Evolutionary conservation across 1,140 invertebrate genomes (phyloP), one percentile per base, ranked within the genome.

Genomic region (Carcinoscorpius rotundicauda): DNA sequence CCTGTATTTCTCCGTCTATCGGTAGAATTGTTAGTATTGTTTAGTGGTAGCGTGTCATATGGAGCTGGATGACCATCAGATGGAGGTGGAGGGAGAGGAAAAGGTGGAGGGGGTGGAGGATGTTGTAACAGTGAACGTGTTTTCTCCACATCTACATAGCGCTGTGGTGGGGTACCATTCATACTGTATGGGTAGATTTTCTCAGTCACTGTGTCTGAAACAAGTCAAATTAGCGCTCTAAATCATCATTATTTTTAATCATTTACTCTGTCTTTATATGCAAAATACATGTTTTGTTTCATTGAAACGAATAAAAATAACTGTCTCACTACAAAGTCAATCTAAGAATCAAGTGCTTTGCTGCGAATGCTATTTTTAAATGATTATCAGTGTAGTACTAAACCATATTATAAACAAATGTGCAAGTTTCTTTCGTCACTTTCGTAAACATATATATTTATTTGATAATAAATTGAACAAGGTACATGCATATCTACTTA

Each of bases 41-140:
- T 29, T 29, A 29, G 29, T 29, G 69, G 71, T 61, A 70, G 60
- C 10, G 68, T 72, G 58, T 63, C 69, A 29, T 72, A 72, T 4
- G 71, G 62, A 4, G 58, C 63, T 6, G 70, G 66, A 57, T 65
- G 64, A 10, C 64, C 63, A 11, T 71, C 71, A 4, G 67, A 61
- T 10, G 67, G 67, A 11, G 62, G 49, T 8, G 66, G 66, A 48
- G 57, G 66, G 10, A 62, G 68, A 29, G 29, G 29, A 29, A 29
- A 29, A 6, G 66, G 66, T n/a, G 64, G 55, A 8, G 67, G 67
- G 29, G 49, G 10, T 51, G n/a, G 49, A 29, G 58, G 58, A n/a
- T 58, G 55, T 50, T 63, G 58, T 6, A 68, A 52, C 11, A 68
- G 55, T 49, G 67, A 64, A 52, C 64, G 57, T 50, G 56, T 64